Evolutionary conservation across 2,113 vertebrate genomes (phyloP), one percentile per base, ranked within the genome.

Genomic region (Bagarius yarrelli): DNA sequence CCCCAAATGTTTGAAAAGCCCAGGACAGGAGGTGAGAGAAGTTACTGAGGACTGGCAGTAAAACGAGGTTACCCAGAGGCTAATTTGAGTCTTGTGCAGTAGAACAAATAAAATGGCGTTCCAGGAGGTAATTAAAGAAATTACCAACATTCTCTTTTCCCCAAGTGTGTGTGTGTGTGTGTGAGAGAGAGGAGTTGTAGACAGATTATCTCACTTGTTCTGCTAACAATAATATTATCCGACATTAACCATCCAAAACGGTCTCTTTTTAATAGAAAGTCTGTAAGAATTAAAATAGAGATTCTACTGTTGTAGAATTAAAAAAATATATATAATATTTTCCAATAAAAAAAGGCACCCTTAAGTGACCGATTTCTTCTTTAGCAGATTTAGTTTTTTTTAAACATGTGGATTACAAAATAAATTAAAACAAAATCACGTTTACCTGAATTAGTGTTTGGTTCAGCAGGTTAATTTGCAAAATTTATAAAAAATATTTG

Each of bases 41-140:
- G 83, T 86, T 80, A 83, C 84, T 83, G 86, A 85, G 83, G 85
- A 86, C 78, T 73, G 85, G 83, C 82, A 86, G 89, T 92, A 92
- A 93, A 92, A 88, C 25, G 56, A 87, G 90, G 89, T 92, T 90
- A 92, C 87, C 87, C 81, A 80, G 77, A 85, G 92, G 91, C 87
- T 92, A 92, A 92, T 87, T 89, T 86, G 88, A 89, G 90, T 81
- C 88, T 88, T 1, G 81, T 86, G 88, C 83, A 86, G 71, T 52
- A 80, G 85, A 78, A 83, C 84, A 86, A 91, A 91, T 89, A 85
- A 89, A 88, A 91, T 50, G 66, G 78, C 85, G 70, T 74, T 59
- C 0, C 76, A 80, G 72, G 82, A 75, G 85, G 86, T 73, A 89
- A 87, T 81, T 60, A 18, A 69, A 76, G 36, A 67, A 76, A 76